Evolutionary conservation across 2,888 invertebrate genomes (phyloP), one percentile per base, ranked within the genome.

Genomic region (Meta bourneti): DNA sequence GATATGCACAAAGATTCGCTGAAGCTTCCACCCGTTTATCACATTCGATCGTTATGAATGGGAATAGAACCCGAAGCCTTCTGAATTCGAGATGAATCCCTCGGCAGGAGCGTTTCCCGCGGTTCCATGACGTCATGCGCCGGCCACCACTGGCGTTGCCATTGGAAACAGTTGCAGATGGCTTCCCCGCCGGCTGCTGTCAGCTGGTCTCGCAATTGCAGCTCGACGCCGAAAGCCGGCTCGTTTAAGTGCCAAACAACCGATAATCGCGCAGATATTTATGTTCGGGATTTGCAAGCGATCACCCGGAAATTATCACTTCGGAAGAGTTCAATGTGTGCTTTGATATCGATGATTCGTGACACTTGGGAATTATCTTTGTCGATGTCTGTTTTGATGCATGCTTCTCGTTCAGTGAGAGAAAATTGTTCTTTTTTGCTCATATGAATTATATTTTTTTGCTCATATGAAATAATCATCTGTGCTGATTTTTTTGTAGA

Each of bases 101-200:
- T 75, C 82, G 20, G 52, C 82, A 78, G 61, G 16, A 52, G 82
- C 86, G 87, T 87, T 91, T 91, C 91, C 91, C 91, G 91, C 87
- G 87, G 71, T 69, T 61, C 61, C 77, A 72, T 91, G 91, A 91
- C 91, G 91, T 91, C 91, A 91, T 72, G 8, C 51, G 79, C 83
- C 87, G 91, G 87, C 91, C 91, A 91, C 91, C 91, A 91, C 91
- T 71, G 78, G 91, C 91, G 91, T 91, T 91, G 87, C 91, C 91
- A 91, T 91, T 91, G 91, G 91, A 91, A 91, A 91, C 91, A 91
- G 91, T 91, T 89, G 91, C 91, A 91, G 91, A 91, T 91, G 91
- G 91, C 87, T 87, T 75, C 85, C 82, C 80, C 77, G 86, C 86
- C 91, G 91, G 72, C 34, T 49, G 72, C 20, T 91, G 83, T 91